Evolutionary conservation across 2,797 vertebrate species (phyloP), one percentile per base, ranked within the genome.

Genomic region (Lates japonicus): DNA sequence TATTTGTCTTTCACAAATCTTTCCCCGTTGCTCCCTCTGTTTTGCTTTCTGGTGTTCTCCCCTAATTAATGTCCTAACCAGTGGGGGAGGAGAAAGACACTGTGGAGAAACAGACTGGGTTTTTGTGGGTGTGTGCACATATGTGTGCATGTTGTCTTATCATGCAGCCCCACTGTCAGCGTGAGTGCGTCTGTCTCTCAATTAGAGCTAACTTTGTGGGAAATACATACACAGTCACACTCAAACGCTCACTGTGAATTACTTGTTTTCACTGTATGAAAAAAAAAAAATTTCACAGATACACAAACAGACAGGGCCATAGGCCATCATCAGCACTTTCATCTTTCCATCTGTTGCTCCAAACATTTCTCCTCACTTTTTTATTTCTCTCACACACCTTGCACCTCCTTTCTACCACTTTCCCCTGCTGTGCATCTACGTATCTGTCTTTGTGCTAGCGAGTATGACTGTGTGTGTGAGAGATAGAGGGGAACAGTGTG

Each of bases 271-370:
- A 65, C 31, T 70, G 65, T 76, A 16, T 70, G 59, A 70, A 57
- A 61, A 25, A 42, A 62, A 65, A 60, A 29, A 80, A 51, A 69
- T 3, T 55, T 33, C 41, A n/a, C 29, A 63, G n/a, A 49, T 19
- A 62, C 13, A 57, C 71, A 62, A 33, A 77, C 70, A 64, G 39
- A 79, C 19, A 66, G 61, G 77, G 73, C 81, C 86, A 89, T 69
- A 83, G 83, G 87, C 85, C 80, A 82, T 54, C 68, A 89, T 89
- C 78, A 76, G 57, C 76, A 61, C 78, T 88, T 87, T 85, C 54
- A 87, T 88, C 81, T 89, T 71, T 90, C 81, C 83, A 81, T 90
- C 87, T 92, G 86, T 80, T 87, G 42, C 83, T 83, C 62, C 16
- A 63, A 76, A 74, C 52, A 35, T 63, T 72, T 60, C 60, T 78